These are phyloP conservation scores for Muscicapa striata DNA, from an alignment of 2,797 vertebrate species.

Conservation along the genomic window DNA sequence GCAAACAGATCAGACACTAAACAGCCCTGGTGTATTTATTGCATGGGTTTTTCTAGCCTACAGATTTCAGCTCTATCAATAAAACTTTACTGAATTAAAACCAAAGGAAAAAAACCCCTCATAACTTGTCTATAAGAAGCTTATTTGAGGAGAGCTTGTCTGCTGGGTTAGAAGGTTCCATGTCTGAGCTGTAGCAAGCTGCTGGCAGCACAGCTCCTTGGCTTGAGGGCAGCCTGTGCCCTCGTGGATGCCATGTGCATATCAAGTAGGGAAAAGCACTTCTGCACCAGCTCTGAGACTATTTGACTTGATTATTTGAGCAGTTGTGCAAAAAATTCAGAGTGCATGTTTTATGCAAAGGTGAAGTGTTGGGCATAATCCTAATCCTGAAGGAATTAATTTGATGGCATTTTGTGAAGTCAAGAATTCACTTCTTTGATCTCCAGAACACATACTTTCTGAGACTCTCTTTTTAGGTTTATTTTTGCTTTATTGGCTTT, in stretches of 20 bases:
- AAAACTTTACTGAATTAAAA: neutral
- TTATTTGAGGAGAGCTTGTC: neutral
- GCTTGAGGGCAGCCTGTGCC: neutral
- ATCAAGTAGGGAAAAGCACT: neutral
- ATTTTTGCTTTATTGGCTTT: neutral
- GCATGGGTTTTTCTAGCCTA: neutral
- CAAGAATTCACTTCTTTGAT: neutral
- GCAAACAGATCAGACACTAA: neutral
- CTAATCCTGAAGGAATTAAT: neutral
- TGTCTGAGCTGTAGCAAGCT: neutral
- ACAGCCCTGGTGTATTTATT: neutral
- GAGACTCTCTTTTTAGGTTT: neutral
- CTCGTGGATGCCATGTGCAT: neutral
- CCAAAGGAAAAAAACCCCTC: rapidly evolving
- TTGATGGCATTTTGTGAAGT: neutral
- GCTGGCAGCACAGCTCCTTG: neutral
- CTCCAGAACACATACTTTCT: neutral
- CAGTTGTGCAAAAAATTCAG: neutral
- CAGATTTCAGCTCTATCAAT: neutral
- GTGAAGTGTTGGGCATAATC: neutral
- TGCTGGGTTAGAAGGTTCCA: neutral
- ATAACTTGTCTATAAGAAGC: neutral
- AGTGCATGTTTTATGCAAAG: neutral
- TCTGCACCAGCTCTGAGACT: neutral
- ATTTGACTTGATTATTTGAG: neutral